Conservation (phyloP, 2,113 vertebrate species). For the Carassius auratus region DNA sequence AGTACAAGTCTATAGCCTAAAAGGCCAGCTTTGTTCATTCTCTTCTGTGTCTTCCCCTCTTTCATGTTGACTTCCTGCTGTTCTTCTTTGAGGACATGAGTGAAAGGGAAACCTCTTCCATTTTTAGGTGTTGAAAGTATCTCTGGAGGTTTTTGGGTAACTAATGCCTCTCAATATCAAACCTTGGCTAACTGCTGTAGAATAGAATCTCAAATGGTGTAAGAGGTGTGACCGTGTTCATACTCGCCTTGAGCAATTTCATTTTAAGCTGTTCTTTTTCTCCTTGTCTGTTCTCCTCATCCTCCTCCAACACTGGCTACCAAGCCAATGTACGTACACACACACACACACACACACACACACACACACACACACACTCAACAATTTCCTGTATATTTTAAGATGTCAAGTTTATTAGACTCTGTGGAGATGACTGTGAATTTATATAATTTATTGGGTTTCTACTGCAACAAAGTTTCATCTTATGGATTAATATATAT, state of each 20-base stretch:
- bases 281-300: constrained; percentile 40
- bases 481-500: no score
- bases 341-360: neutral
- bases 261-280: constrained; percentile 45
- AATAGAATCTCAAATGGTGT: constrained; percentile 50
- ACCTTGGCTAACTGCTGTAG: constrained; percentile 48
- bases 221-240: constrained; percentile 47
- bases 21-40: neutral
- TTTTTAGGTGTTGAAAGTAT: constrained; percentile 42
- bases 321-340: neutral
- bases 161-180: constrained; percentile 51
- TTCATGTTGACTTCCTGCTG: neutral
- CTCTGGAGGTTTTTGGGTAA: constrained; percentile 44
- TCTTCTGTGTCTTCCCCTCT: neutral
- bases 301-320: constrained; percentile 24
- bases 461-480: neutral
- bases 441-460: neutral
- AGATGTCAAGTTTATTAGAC: neutral
- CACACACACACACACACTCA: neutral
- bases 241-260: constrained; percentile 52
- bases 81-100: constrained; percentile 30
- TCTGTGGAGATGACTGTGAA: neutral
- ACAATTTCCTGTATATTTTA: neutral
- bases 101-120: constrained; percentile 17
- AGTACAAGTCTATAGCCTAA: neutral